Base-by-base conservation (phyloP, 2,888 invertebrate species). In the Morpho helenor region DNA sequence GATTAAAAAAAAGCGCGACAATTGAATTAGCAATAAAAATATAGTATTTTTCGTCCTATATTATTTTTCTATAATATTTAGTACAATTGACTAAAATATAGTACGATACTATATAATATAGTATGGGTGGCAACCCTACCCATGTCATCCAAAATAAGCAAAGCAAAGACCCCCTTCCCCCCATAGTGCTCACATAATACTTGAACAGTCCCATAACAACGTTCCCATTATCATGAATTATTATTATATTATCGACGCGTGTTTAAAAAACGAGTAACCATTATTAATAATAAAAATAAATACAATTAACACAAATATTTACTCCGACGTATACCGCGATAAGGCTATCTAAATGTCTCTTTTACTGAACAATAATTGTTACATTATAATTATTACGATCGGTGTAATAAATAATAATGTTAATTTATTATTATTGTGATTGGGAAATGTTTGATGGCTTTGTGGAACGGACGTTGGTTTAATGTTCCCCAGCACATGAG, bases 351-450 rank as follows among this genome's bases (percentile, higher is more conserved):
- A 76, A 85, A 86, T 79, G 84, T 77, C 71, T 74, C 72, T 69
- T 75, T 84, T 80, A 84, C 79, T 78, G 76, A 79, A 83, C 83
- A 82, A 83, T 88, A 76, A 87, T 84, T 84, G 84, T 86, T 79
- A 87, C 84, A 87, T 76, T 87, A 85, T 82, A 86, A 88, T 88
- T 84, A 87, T 86, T 82, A 82, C 80, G 78, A 77, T 76, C 71
- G 68, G 66, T 65, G 64, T 78, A 80, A 82, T 88, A 85, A 85
- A 85, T 88, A 80, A 84, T 76, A 66, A 68, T 67, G 75, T 75
- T 74, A 59, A 64, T 74, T 84, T 78, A 84, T 84, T 80, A 84
- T 86, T 82, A 79, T 16, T 10, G 2, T 59, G 82, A 83, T 86
- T 87, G 84, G 82, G 83, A 53, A 56, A 49, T 47, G 53, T 50